Percentiles rank a stretch among this genome's conserved stretches.
phyloP scores from a whole-genome alignment of 2,113 vertebrate genomes.

The Myanophis thanlyinensis region DNA sequence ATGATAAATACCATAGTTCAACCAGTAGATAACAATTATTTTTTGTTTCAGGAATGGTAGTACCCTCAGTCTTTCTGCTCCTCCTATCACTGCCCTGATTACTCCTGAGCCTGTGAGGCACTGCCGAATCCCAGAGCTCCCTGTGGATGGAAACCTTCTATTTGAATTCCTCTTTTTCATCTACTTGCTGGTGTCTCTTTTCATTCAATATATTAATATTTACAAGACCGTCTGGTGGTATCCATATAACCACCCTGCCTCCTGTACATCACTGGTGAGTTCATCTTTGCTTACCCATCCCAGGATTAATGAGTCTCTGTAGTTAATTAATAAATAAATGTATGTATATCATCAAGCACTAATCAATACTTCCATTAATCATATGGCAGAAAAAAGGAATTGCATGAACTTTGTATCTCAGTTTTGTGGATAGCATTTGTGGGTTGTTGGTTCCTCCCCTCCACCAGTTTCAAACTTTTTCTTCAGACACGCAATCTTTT shows the following conservation, averaged over 20 bases:
- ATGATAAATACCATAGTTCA: background rate
- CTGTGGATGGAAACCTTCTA: conserved; percentile 88
- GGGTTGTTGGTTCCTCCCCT: background rate
- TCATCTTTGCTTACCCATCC: background rate
- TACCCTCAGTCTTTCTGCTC: conserved; percentile 86
- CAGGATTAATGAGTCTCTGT: background rate
- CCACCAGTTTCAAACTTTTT: background rate
- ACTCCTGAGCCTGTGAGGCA: conserved; percentile 96
- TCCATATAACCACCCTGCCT: conserved; percentile 92
- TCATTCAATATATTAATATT: conserved; percentile 98
- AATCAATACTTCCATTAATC: background rate
- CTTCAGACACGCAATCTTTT: background rate
- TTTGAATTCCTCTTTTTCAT: conserved; percentile 98
- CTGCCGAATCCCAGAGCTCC: conserved; percentile 92
- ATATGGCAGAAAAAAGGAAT: background rate
- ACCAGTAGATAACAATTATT: conserved; percentile 22
- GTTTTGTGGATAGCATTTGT: background rate
- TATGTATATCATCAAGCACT: background rate
- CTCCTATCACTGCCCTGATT: conserved; percentile 91
- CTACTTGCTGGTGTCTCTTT: conserved; percentile 93
- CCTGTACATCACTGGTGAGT: conserved; percentile 93
- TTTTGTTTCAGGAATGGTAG: conserved; percentile 83
- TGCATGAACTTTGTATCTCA: background rate
- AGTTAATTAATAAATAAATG: background rate
- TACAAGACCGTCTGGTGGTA: conserved; percentile 99